Percentiles rank a stretch among this genome's conserved stretches.
Conservation (phyloP, 2,797 vertebrate genomes). For the Diglossa cyanea region DNA sequence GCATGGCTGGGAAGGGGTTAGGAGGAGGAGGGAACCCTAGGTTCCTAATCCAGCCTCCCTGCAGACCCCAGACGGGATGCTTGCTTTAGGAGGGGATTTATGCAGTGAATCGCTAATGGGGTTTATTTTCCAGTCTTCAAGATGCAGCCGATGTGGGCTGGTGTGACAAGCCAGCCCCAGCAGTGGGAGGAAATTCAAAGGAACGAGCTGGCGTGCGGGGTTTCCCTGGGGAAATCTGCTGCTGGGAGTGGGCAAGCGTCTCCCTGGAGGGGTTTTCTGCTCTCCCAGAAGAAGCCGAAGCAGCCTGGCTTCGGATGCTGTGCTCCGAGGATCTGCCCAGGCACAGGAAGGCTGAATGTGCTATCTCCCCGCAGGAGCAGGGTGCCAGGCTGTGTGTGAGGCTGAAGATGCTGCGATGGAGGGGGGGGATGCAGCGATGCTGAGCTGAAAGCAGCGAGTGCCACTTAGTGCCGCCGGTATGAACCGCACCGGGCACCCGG, state of each 20-base stretch:
- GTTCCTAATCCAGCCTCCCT: background rate
- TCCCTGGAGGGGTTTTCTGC: background rate
- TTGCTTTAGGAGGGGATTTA: background rate
- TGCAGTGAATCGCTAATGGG: background rate
- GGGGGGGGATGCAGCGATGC: background rate
- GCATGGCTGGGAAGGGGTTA: accelerated
- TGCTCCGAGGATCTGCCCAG: accelerated
- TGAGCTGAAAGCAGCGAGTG: background rate
- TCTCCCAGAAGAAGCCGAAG: background rate
- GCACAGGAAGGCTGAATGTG: accelerated
- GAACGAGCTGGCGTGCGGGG: accelerated
- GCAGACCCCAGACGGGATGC: background rate
- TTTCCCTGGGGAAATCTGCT: background rate
- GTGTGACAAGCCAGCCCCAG: background rate
- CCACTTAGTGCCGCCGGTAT: background rate
- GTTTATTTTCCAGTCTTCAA: background rate
- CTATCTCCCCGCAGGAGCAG: accelerated
- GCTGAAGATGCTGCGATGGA: background rate
- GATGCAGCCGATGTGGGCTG: background rate
- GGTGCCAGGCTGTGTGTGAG: accelerated
- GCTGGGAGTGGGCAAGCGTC: accelerated
- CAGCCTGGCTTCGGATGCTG: accelerated
- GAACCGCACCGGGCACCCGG: background rate
- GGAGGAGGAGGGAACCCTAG: accelerated
- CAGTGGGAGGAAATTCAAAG: background rate